phyloP scores from a whole-genome alignment of 92 coral and sea anemone genomes.

The Montipora capitata region DNA sequence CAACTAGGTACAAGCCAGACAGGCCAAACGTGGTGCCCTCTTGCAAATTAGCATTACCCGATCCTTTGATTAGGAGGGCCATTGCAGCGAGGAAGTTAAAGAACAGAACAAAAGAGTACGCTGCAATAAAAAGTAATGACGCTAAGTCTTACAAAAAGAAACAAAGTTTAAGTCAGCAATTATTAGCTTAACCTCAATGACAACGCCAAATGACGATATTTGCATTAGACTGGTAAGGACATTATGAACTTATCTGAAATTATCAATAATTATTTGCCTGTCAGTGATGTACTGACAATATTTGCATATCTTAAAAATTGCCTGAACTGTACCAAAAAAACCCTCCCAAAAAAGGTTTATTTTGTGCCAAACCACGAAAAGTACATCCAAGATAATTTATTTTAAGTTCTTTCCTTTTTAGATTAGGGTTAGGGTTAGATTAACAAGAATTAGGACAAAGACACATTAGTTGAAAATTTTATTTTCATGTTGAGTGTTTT shows the following conservation, averaged over 20 bases:
- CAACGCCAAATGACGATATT: too few species aligned
- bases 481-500: background rate
- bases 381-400: too few species aligned
- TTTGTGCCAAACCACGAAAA: too few species aligned
- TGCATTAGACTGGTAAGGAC: too few species aligned
- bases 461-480: background rate
- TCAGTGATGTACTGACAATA: background rate
- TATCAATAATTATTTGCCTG: background rate
- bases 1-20: conserved; percentile 72
- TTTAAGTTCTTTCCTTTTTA: too few species aligned
- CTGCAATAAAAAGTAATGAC: conserved; percentile 70
- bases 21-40: conserved; percentile 81
- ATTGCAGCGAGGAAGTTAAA: conserved; percentile 89
- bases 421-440: background rate
- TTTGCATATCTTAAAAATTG: too few species aligned
- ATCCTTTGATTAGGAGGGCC: conserved; percentile 80
- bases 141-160: background rate
- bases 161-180: conserved; percentile 39
- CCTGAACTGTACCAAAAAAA: background rate
- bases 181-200: background rate
- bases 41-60: conserved; percentile 13
- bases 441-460: background rate
- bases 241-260: background rate
- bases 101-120: conserved; percentile 82
- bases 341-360: too few species aligned